Conservation (phyloP, 1,140 invertebrate genomes). For the Trichonephila inaurata region DNA sequence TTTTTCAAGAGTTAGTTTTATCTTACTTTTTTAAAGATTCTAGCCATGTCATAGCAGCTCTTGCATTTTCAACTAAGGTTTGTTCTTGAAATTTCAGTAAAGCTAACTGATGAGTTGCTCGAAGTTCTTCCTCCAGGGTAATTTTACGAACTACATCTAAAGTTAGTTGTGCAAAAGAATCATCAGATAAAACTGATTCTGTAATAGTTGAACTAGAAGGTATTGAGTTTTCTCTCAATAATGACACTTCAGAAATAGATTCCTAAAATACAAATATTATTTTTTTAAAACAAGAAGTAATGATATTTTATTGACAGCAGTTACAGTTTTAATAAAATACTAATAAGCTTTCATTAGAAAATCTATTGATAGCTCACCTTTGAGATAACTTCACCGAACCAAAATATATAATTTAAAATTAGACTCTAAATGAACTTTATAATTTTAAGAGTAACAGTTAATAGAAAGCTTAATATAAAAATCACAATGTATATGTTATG, state of each 20-base stretch:
- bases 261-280: conserved; percentile 34
- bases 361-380: too few species aligned
- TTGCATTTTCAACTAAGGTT: conserved; percentile 84
- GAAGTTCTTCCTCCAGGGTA: conserved; percentile 63
- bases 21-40: conserved; percentile 82
- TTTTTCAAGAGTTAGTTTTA: too few species aligned
- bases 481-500: too few species aligned
- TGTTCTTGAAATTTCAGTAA: conserved; percentile 83
- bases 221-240: conserved; percentile 33
- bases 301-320: background rate
- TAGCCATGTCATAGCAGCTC: conserved; percentile 83
- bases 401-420: too few species aligned
- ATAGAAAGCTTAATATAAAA: too few species aligned
- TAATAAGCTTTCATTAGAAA: background rate
- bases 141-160: conserved; percentile 65
- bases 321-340: background rate
- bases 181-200: conserved; percentile 50
- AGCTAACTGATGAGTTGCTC: conserved; percentile 81
- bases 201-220: conserved; percentile 1
- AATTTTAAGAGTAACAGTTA: too few species aligned
- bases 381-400: background rate
- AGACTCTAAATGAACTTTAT: too few species aligned
- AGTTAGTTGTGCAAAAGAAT: conserved; percentile 75
- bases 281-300: background rate
- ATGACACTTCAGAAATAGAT: conserved; percentile 31